Percentiles rank a stretch among this genome's conserved stretches.
These are phyloP conservation scores for Tetramorium alpestre DNA, from an alignment of 1,140 invertebrate species.

Conservation along the genomic window DNA sequence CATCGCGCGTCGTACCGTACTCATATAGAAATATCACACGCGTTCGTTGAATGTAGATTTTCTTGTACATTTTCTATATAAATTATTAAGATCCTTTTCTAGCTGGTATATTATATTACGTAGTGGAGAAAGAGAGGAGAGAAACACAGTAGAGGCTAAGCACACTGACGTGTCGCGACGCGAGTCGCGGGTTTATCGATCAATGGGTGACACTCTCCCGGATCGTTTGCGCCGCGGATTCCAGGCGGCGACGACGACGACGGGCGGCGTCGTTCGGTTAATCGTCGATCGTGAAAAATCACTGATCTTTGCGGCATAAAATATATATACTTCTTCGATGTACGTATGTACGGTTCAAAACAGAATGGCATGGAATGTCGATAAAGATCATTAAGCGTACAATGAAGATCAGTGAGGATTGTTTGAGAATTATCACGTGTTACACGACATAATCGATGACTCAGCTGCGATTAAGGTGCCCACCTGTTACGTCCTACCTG, in stretches of 20 bases:
- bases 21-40: constrained; percentile 78
- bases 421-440: constrained; percentile 30
- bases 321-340: not conserved
- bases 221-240: constrained; percentile 48
- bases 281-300: constrained; percentile 31
- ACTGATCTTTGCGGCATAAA: constrained; percentile 16
- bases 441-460: constrained; percentile 29
- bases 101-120: constrained; percentile 69
- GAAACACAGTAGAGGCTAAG: constrained; percentile 69
- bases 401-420: not conserved
- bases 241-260: not conserved
- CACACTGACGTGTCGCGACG: constrained; percentile 59
- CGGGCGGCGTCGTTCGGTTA: constrained; percentile 20
- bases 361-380: not conserved
- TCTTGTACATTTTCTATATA: constrained; percentile 85
- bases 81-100: constrained; percentile 81
- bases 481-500: constrained; percentile 39
- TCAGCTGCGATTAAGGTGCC: constrained; percentile 14
- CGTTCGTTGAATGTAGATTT: constrained; percentile 84
- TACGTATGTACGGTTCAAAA: not conserved
- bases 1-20: constrained; percentile 65
- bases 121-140: constrained; percentile 13
- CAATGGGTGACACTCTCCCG: constrained; percentile 44
- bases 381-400: not conserved
- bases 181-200: constrained; percentile 47